These are phyloP conservation scores for Chlamydotis undulata DNA, from an alignment of 2,113 vertebrate species.

Conservation along the genomic window DNA sequence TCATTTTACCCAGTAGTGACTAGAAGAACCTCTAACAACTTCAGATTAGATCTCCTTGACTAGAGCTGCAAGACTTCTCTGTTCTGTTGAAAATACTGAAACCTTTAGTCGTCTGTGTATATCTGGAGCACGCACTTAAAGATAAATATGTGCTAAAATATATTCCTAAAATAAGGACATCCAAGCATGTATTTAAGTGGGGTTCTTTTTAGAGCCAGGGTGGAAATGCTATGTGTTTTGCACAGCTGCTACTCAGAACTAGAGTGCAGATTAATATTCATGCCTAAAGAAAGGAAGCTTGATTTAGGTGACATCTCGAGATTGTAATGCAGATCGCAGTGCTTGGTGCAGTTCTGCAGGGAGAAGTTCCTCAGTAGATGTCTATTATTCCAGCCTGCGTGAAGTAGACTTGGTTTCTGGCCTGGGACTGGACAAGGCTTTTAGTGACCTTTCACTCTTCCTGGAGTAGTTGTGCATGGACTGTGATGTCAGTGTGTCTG, in stretches of 20 bases:
- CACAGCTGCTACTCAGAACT: background rate
- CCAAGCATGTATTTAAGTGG: background rate
- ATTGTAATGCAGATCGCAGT: background rate
- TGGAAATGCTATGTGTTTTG: background rate
- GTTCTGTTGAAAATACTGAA: background rate
- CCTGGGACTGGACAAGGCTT: background rate
- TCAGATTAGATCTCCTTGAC: background rate
- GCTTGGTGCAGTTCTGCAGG: background rate
- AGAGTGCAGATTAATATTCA: background rate
- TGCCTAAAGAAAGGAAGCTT: background rate
- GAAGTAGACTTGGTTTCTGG: background rate
- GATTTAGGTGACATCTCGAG: background rate
- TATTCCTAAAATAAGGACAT: background rate
- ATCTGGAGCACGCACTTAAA: background rate
- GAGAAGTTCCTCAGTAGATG: background rate
- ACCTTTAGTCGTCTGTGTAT: background rate
- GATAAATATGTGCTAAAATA: background rate
- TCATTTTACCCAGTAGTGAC: background rate
- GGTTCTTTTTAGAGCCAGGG: background rate
- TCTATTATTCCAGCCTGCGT: background rate
- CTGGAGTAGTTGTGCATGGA: background rate
- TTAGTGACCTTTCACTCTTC: background rate
- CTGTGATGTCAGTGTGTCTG: background rate
- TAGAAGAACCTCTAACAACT: background rate
- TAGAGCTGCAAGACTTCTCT: background rate